These are phyloP conservation scores for Xyliphius kryptos DNA, from an alignment of 2,113 vertebrate species.

Conservation along the genomic window DNA sequence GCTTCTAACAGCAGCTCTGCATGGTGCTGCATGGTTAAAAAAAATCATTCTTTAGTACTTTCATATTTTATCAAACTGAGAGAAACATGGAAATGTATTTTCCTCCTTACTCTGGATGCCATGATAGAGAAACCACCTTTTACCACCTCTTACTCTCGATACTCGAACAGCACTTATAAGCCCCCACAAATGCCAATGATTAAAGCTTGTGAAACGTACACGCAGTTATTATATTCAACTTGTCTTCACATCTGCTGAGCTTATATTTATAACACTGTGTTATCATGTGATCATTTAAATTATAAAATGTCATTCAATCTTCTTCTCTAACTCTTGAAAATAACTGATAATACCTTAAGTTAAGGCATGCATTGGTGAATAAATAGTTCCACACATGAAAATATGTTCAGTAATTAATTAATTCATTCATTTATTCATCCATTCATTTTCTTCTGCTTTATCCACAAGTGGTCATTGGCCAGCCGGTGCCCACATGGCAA, in stretches of 20 bases:
- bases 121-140: slow-evolving; percentile 49
- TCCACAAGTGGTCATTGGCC: no score
- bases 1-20: slow-evolving; percentile 30
- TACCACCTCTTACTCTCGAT: slow-evolving; percentile 54
- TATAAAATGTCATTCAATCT: no score
- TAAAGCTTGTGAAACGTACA: slow-evolving; percentile 47
- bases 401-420: no score
- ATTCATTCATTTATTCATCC: no score
- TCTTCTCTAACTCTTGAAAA: no score
- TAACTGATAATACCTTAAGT: no score
- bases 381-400: no score
- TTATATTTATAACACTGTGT: no score
- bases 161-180: slow-evolving; percentile 50
- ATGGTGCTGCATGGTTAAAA: slow-evolving; percentile 22
- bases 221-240: slow-evolving; percentile 50
- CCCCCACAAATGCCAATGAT: slow-evolving; percentile 54
- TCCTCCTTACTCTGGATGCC: slow-evolving; percentile 50
- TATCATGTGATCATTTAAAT: no score
- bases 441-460: no score
- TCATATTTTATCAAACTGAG: slow-evolving; percentile 9
- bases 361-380: no score
- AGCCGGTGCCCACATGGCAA: no score
- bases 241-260: slow-evolving; percentile 27
- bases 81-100: slow-evolving; percentile 20
- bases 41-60: slow-evolving; percentile 10